Base-by-base conservation (phyloP, 2,888 invertebrate species). In the Emmelina monodactyla region DNA sequence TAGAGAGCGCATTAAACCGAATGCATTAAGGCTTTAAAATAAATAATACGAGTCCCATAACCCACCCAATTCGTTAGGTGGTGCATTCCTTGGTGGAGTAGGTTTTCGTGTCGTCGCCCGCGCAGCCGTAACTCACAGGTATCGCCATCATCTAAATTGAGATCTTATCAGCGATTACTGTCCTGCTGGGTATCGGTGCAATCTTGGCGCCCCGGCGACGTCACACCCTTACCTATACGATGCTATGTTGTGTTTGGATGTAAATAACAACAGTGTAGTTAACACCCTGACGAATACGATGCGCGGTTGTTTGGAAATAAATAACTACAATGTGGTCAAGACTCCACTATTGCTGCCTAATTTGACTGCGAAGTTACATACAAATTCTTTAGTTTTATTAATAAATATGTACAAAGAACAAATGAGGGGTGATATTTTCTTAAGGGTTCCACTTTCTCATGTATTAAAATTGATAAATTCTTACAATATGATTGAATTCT, bases 141-240 rank as follows among this genome's bases (percentile, higher is more conserved):
- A 79, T 79, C 79, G 71, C 61, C 67, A 63, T 78, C 72, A 79
- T 79, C 79, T 79, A 75, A 76, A 78, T 75, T 75, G 78, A 79
- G 78, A 79, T 78, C 78, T 79, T 78, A 79, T 78, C 76, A 78
- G 67, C 76, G 78, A 79, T 79, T 79, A 75, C 73, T 76, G 78
- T 75, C 73, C 78, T 76, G 73, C 65, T 56, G 62, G 63, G 58
- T 79, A 79, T 79, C 78, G 73, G 76, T 64, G 78, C 78, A 76
- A 79, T 79, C 78, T 78, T 73, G 76, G 75, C 78, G 75, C 75
- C 73, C 61, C 53, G 52, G 51, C 54, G 4, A 11, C 4, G 25
- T 3, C 25, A 7, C 9, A 9, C 25, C 25, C n/a, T 10, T 7
- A 25, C 9, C 9, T 10, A 10, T 25, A 10, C n/a, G 11, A 19